phyloP scores from a whole-genome alignment of 1,140 invertebrate species.

The Batillaria attramentaria region DNA sequence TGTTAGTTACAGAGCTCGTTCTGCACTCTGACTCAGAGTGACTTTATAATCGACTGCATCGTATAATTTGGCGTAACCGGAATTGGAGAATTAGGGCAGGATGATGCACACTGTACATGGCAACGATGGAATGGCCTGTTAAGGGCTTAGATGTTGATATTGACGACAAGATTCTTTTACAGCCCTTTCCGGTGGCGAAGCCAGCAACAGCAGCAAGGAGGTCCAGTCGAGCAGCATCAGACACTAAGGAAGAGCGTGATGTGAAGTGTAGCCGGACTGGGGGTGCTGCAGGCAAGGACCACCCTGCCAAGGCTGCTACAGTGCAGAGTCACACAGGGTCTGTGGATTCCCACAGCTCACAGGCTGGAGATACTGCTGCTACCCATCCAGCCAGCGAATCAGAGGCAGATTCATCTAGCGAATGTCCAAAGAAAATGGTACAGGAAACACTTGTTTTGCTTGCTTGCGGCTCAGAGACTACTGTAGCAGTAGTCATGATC shows the following conservation, averaged over 20 bases:
- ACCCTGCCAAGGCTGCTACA: neutral
- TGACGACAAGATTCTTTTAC: neutral
- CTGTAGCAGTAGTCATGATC: too few species aligned
- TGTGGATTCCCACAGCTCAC: neutral
- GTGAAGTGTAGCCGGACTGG: neutral
- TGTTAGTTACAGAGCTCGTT: too few species aligned
- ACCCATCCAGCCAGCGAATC: neutral
- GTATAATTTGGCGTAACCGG: too few species aligned
- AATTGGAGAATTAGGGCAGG: too few species aligned
- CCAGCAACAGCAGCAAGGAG: neutral
- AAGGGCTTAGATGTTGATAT: neutral
- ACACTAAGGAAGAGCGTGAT: slow-evolving; percentile 19
- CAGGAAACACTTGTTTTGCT: too few species aligned
- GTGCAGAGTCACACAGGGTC: neutral
- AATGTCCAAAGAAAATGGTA: slow-evolving; percentile 19
- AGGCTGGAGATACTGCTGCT: neutral
- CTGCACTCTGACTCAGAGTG: too few species aligned
- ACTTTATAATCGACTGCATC: too few species aligned
- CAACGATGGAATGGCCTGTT: neutral
- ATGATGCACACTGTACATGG: too few species aligned
- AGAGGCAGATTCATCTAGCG: slow-evolving; percentile 8
- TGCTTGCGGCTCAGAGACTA: too few species aligned
- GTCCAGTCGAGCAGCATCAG: slow-evolving; percentile 10
- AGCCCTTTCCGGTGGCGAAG: slow-evolving; percentile 11
- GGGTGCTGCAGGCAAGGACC: neutral